phyloP scores from a whole-genome alignment of 64 coral and sea anemone species.

The Orbicella faveolata region DNA sequence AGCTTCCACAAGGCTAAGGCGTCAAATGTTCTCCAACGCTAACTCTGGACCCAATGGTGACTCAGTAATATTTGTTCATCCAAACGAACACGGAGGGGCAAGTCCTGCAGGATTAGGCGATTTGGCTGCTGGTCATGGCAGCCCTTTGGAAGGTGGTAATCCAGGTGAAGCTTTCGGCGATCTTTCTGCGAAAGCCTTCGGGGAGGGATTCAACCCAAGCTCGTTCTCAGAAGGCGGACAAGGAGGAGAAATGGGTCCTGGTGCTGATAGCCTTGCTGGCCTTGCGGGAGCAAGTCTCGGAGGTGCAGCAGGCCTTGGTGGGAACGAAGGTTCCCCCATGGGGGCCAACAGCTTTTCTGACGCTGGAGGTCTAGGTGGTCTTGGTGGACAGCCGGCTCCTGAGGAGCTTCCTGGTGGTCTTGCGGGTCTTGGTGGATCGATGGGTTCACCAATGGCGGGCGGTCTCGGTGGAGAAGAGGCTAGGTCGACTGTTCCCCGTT shows the following conservation, averaged over 20 bases:
- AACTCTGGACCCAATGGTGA: constrained; percentile 95
- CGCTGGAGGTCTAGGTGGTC: constrained; percentile 61
- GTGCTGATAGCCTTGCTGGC: constrained; percentile 50
- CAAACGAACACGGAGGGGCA: constrained; percentile 53
- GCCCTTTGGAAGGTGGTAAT: constrained; percentile 61
- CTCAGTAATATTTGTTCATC: constrained; percentile 98
- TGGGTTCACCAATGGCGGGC: constrained; percentile 35
- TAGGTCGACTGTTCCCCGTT: constrained; percentile 60
- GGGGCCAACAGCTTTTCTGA: constrained; percentile 46
- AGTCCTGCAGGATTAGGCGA: constrained; percentile 62
- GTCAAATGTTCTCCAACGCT: constrained; percentile 95
- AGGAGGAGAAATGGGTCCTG: constrained; percentile 38
- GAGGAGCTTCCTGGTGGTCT: constrained; percentile 13
- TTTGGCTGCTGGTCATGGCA: constrained; percentile 56
- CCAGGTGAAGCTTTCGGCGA: constrained; percentile 71
- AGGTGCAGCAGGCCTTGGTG: constrained; percentile 46
- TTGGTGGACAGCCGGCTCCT: constrained; percentile 55
- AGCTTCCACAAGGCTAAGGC: constrained; percentile 35
- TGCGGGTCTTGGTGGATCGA: constrained; percentile 54
- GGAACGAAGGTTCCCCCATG: constrained; percentile 13
- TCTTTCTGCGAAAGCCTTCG: constrained; percentile 73
- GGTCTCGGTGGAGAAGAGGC: constrained; percentile 57
- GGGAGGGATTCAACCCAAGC: constrained; percentile 54
- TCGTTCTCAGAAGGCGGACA: constrained; percentile 43
- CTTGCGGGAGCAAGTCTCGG: constrained; percentile 54